phyloP scores from a whole-genome alignment of 2,888 invertebrate genomes.

The Hirtodrosophila duncani region DNA sequence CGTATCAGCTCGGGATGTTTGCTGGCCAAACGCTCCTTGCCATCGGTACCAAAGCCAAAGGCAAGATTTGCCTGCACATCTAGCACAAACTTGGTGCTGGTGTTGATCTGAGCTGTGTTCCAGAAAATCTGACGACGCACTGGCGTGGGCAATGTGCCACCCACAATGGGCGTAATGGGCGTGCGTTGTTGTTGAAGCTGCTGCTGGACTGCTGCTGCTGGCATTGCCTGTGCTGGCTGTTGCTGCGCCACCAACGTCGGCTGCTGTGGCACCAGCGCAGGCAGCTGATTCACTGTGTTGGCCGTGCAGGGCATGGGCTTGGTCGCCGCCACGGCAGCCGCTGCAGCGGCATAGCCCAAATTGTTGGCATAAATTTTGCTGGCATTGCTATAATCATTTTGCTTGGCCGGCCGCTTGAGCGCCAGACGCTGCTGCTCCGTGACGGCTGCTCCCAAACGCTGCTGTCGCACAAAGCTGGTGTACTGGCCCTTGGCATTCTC shows the following conservation, averaged over 20 bases:
- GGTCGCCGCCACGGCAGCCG: slow-evolving; percentile 7
- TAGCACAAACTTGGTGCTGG: slow-evolving; percentile 82
- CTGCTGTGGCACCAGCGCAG: slow-evolving; percentile 5
- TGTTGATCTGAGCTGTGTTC: slow-evolving; percentile 81
- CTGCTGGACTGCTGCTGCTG: slow-evolving; percentile 11
- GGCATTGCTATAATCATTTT: slow-evolving; percentile 36
- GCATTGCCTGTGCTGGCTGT: slow-evolving; percentile 12
- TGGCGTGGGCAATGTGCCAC: slow-evolving; percentile 44
- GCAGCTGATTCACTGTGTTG: slow-evolving; percentile 7
- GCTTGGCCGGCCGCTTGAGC: slow-evolving; percentile 66
- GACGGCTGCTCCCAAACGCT: slow-evolving; percentile 32
- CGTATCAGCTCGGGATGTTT: slow-evolving; percentile 84
- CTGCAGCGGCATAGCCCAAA: slow-evolving; percentile 24
- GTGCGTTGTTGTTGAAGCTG: slow-evolving; percentile 18
- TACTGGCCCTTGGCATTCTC: slow-evolving; percentile 78
- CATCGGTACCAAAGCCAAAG: slow-evolving; percentile 76
- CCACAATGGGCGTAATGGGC: slow-evolving; percentile 16
- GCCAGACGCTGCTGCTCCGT: slow-evolving; percentile 45
- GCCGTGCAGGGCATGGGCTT: slow-evolving; percentile 49
- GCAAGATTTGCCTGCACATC: slow-evolving; percentile 79
- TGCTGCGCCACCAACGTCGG: slow-evolving; percentile 25
- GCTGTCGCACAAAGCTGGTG: slow-evolving; percentile 67
- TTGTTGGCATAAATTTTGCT: slow-evolving; percentile 42
- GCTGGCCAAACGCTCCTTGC: slow-evolving; percentile 81
- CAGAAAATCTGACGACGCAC: slow-evolving; percentile 79